These are phyloP conservation scores for Antennarius maculatus DNA, from an alignment of 2,797 vertebrate genomes.

Conservation along the genomic window DNA sequence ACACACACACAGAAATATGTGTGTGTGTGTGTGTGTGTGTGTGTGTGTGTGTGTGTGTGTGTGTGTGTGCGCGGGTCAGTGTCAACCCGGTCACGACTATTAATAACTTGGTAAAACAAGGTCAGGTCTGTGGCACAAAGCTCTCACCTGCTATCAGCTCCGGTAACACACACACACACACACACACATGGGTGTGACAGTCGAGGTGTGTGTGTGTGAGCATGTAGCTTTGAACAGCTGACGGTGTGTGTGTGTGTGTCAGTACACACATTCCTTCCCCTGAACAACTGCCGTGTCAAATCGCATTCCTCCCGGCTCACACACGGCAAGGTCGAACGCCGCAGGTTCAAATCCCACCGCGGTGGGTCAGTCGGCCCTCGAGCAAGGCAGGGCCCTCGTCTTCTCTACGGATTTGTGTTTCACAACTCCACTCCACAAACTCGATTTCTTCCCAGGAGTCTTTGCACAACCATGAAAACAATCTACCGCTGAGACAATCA, in stretches of 20 bases:
- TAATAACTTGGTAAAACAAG: constrained; percentile 38
- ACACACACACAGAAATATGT: too few relatives aligned
- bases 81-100: constrained; percentile 62
- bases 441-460: too few relatives aligned
- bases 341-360: constrained; percentile 12
- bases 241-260: constrained; percentile 15
- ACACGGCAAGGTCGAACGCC: constrained; percentile 63
- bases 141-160: not conserved
- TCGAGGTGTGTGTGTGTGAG: constrained; percentile 4
- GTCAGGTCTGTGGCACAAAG: not conserved
- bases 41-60: too few relatives aligned
- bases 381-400: constrained; percentile 8
- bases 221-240: constrained; percentile 24
- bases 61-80: constrained; percentile 20
- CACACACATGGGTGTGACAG: not conserved
- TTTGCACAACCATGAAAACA: too few relatives aligned
- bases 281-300: constrained; percentile 54
- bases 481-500: too few relatives aligned
- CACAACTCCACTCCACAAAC: too few relatives aligned
- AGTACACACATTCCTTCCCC: constrained; percentile 26
- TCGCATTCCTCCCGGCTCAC: constrained; percentile 55
- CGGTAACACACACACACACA: not conserved
- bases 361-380: too few relatives aligned
- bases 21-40: too few relatives aligned
- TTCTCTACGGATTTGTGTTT: too few relatives aligned